Evolutionary conservation across 2,888 invertebrate species (phyloP).

Genomic region (Neoascia interrupta): DNA sequence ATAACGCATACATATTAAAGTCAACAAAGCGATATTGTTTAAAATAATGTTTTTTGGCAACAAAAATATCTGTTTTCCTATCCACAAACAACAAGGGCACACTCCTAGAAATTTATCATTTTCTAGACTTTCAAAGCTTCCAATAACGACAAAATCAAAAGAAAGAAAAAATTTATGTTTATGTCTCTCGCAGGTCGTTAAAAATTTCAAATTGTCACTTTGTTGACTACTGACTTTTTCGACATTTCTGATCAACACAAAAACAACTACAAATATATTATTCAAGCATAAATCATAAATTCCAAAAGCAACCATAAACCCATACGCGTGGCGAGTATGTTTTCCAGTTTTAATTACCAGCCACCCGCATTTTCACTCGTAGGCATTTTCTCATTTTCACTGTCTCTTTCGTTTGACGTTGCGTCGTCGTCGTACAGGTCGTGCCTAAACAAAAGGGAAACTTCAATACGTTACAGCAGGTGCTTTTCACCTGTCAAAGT

Average conservation of each 20-base stretch:
- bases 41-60: no score
- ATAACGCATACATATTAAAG: no score
- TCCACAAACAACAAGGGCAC: no score
- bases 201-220: no score
- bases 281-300: conserved; percentile 30
- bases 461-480: conserved; percentile 44
- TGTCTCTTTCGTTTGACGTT: conserved; percentile 39
- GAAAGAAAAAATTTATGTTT: no score
- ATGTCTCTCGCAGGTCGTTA: no score
- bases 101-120: no score
- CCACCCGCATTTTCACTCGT: conserved; percentile 46
- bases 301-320: conserved; percentile 16
- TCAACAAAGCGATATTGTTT: no score
- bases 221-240: no score
- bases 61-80: no score
- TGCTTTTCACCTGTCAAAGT: conserved; percentile 59
- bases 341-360: conserved; percentile 58
- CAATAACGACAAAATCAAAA: no score
- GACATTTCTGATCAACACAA: neutral
- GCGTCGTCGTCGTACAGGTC: neutral
- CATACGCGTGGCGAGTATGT: conserved; percentile 21
- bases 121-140: no score
- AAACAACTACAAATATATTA: neutral
- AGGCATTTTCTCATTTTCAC: neutral
- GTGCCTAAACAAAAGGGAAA: conserved; percentile 60